phyloP scores from a whole-genome alignment of 1,140 invertebrate species.

The Bombus cullumanus region DNA sequence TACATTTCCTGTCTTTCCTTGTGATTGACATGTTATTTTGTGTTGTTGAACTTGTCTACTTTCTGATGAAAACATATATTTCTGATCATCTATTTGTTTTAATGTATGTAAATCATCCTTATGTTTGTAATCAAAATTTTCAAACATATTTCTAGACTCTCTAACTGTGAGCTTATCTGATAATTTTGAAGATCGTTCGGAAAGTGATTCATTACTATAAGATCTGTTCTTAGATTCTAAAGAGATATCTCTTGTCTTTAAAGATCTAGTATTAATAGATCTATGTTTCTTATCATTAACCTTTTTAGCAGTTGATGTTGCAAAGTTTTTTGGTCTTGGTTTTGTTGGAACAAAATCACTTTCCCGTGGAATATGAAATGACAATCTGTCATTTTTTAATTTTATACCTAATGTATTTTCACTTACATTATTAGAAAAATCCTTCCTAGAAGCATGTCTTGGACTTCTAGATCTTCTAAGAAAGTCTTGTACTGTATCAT shows the following conservation, averaged over 20 bases:
- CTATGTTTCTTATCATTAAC: conserved; percentile 73
- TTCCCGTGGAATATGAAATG: conserved; percentile 63
- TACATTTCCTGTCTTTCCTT: conserved; percentile 60
- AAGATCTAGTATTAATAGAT: conserved; percentile 61
- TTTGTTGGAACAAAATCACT: conserved; percentile 70
- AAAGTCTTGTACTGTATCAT: conserved; percentile 66
- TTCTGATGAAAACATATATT: conserved; percentile 64
- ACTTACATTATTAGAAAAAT: conserved; percentile 63
- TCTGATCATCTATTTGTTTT: conserved; percentile 70
- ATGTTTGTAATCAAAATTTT: conserved; percentile 64
- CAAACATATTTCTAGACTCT: conserved; percentile 66
- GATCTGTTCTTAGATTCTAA: conserved; percentile 69
- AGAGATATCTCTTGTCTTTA: conserved; percentile 70
- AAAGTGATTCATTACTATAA: conserved; percentile 72
- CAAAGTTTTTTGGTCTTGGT: conserved; percentile 73
- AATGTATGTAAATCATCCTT: conserved; percentile 67
- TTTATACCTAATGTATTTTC: conserved; percentile 51
- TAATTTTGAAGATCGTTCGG: conserved; percentile 62
- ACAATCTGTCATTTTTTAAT: conserved; percentile 72
- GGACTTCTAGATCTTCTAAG: conserved; percentile 69
- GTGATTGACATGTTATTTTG: conserved; percentile 59
- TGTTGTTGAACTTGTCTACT: conserved; percentile 61
- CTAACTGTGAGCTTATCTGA: conserved; percentile 71
- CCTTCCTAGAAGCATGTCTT: conserved; percentile 74
- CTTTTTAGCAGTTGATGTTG: conserved; percentile 72